Evolutionary conservation across 2,113 vertebrate genomes (phyloP).

Genomic region (Atherinomorus stipes): DNA sequence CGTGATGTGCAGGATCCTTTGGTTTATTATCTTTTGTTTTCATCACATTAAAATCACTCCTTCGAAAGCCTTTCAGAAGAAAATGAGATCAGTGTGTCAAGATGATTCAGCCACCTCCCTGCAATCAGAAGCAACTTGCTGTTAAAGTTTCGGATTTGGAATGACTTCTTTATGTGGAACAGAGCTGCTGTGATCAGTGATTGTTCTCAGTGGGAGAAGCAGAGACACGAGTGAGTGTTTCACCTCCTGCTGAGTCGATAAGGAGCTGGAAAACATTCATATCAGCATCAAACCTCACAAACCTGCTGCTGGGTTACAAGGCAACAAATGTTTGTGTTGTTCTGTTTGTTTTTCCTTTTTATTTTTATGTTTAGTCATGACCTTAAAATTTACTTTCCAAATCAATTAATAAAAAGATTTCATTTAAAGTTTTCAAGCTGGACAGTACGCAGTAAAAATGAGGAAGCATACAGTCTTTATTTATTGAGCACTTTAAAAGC

Average conservation of each 20-base stretch:
- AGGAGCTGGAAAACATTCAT: neutral
- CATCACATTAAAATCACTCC: conserved; percentile 18
- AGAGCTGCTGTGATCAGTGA: neutral
- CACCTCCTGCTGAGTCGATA: neutral
- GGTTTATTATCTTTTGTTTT: conserved; percentile 26
- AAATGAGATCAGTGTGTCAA: conserved; percentile 13
- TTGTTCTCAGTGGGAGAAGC: neutral
- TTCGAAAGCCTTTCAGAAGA: conserved; percentile 7
- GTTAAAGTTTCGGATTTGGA: conserved; percentile 5
- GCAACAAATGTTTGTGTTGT: too few species aligned
- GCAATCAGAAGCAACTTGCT: neutral
- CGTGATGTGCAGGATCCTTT: too few species aligned
- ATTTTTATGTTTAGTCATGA: too few species aligned
- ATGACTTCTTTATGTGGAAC: conserved; percentile 8
- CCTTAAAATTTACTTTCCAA: too few species aligned
- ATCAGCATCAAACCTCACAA: neutral
- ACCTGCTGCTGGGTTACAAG: neutral
- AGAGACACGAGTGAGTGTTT: neutral
- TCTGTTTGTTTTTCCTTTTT: too few species aligned
- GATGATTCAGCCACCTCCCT: neutral
- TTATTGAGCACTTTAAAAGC: too few species aligned
- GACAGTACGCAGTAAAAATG: neutral
- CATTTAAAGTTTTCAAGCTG: too few species aligned
- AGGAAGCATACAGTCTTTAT: too few species aligned
- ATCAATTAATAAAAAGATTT: too few species aligned